Evolutionary conservation across 1,140 invertebrate species (phyloP).

Genomic region (Pseudomyrmex dendroicus): DNA sequence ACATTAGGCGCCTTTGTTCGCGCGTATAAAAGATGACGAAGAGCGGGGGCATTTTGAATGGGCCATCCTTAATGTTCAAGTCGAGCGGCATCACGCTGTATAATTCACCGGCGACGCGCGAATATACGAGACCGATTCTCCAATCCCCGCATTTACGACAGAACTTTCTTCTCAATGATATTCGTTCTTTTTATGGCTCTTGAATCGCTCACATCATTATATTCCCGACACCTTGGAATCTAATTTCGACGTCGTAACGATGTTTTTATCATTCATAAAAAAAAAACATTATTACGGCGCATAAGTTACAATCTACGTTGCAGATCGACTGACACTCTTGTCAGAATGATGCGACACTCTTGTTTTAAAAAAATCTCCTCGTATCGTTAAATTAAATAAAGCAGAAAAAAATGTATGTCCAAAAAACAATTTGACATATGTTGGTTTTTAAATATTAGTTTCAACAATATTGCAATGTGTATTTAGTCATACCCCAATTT

Average conservation of each 20-base stretch:
- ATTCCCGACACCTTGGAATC: neutral
- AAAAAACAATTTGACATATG: too few species aligned
- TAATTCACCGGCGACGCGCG: constrained; percentile 20
- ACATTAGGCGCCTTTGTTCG: constrained; percentile 24
- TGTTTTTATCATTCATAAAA: too few species aligned
- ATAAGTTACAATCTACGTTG: neutral
- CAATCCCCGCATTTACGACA: constrained; percentile 1
- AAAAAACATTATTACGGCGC: neutral
- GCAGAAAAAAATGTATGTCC: too few species aligned
- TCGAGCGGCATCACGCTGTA: constrained; percentile 5
- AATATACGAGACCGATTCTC: constrained; percentile 27
- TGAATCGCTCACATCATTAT: constrained; percentile 31
- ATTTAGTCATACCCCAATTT: too few species aligned
- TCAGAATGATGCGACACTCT: too few species aligned
- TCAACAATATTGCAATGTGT: too few species aligned
- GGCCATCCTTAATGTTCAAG: constrained; percentile 16
- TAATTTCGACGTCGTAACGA: constrained; percentile 12
- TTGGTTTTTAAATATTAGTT: too few species aligned
- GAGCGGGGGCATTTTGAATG: constrained; percentile 22
- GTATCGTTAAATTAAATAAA: too few species aligned
- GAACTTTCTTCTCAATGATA: constrained; percentile 1
- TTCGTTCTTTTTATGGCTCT: neutral
- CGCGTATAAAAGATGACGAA: constrained; percentile 43
- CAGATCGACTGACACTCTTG: too few species aligned
- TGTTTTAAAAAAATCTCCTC: too few species aligned